phyloP scores from a whole-genome alignment of 1,140 invertebrate species.

The Caenorhabditis briggsae region DNA sequence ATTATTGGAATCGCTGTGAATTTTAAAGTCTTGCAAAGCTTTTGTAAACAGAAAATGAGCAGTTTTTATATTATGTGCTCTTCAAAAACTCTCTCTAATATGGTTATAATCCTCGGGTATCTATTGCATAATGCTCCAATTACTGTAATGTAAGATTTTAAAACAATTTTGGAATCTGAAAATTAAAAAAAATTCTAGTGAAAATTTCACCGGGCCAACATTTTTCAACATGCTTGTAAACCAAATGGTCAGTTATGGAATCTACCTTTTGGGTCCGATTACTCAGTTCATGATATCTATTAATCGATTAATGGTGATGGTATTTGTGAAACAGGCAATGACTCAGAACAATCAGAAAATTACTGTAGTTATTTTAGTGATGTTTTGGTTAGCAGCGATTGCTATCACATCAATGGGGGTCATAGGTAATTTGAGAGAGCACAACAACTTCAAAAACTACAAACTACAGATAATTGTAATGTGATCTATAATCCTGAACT shows the following conservation, averaged over 20 bases:
- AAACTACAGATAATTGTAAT: not conserved
- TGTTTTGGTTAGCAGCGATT: not conserved
- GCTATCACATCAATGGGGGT: not conserved
- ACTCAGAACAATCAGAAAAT: conserved; percentile 1
- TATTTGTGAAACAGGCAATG: not conserved
- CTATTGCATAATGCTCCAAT: conserved; percentile 8
- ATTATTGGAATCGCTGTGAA: conserved; percentile 3
- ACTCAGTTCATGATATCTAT: conserved; percentile 21
- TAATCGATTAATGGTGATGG: not conserved
- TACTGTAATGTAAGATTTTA: not conserved
- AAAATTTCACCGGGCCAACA: conserved; percentile 4
- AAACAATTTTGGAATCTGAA: not conserved
- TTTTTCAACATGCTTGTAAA: conserved; percentile 9
- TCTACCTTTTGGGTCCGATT: not conserved
- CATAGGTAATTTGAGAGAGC: not conserved
- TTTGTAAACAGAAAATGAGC: conserved; percentile 15
- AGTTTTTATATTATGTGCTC: conserved; percentile 42
- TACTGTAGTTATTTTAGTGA: not conserved
- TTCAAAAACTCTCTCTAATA: not conserved
- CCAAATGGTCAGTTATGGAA: conserved; percentile 32
- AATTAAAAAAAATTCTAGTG: not conserved
- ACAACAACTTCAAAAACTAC: not conserved
- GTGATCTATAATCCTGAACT: conserved; percentile 26
- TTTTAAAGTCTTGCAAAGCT: not conserved
- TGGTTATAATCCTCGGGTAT: not conserved